Evolutionary conservation across 2,113 vertebrate genomes (phyloP).

Genomic region (Paradoxurus hermaphroditus): DNA sequence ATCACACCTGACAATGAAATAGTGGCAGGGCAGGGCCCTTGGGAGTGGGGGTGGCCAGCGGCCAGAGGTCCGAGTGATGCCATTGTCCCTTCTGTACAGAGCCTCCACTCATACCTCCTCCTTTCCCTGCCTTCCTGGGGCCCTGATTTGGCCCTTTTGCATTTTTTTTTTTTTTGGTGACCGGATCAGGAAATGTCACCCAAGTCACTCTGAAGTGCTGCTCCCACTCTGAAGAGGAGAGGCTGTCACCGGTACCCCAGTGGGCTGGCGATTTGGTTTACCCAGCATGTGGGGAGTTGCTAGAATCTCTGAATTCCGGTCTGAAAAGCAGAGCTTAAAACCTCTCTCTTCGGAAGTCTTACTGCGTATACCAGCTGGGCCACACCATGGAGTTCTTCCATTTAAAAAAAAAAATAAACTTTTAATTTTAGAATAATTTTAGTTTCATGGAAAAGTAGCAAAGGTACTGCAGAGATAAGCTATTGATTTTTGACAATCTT

Average conservation of each 20-base stretch:
- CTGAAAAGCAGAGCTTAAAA: conserved; percentile 18
- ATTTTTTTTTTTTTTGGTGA: no score
- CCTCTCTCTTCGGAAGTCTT: neutral
- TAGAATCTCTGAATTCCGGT: conserved; percentile 18
- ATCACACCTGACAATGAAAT: neutral
- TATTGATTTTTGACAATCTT: neutral
- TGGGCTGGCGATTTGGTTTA: neutral
- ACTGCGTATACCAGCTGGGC: neutral
- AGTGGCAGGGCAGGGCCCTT: neutral
- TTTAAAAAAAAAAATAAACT: neutral
- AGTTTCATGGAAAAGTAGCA: neutral
- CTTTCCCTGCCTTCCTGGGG: neutral
- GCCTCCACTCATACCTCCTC: neutral
- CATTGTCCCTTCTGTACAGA: neutral
- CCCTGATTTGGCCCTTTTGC: neutral
- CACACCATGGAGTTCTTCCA: neutral
- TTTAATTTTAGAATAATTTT: conserved; percentile 21
- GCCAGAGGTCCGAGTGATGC: neutral
- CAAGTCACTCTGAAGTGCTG: neutral
- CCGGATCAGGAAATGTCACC: neutral
- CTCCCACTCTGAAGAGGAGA: no score
- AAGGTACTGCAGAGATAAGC: no score
- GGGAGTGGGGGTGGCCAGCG: rapidly evolving
- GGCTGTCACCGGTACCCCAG: neutral
- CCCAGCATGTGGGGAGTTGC: neutral